phyloP scores from a whole-genome alignment of 2,888 invertebrate species.

The Dermolepida albohirtum region DNA sequence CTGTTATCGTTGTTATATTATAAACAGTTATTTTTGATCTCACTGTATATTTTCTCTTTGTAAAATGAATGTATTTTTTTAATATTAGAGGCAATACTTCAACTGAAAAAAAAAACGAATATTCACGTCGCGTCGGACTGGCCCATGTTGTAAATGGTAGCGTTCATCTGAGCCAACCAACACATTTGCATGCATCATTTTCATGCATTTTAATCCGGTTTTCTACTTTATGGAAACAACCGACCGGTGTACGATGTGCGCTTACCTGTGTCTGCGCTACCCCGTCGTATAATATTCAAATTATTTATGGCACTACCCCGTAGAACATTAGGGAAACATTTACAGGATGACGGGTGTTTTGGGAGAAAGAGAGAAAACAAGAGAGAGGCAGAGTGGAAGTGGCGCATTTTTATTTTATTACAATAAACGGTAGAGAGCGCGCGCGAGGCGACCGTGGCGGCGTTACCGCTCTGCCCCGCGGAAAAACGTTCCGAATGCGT shows the following conservation, averaged over 20 bases:
- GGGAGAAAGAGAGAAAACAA: conserved; percentile 20
- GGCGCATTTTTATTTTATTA: conserved; percentile 55
- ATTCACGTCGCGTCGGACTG: background rate
- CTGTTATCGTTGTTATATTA: too few species aligned
- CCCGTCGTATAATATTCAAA: conserved; percentile 47
- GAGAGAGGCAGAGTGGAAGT: conserved; percentile 16
- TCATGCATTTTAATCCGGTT: conserved; percentile 37
- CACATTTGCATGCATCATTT: conserved; percentile 31
- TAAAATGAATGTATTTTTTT: too few species aligned
- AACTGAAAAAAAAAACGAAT: background rate
- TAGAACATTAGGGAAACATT: conserved; percentile 58
- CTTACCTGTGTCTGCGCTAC: background rate
- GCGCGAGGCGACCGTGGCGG: conserved; percentile 52
- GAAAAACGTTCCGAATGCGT: conserved; percentile 56
- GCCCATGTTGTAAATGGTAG: conserved; percentile 12
- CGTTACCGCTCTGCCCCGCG: background rate
- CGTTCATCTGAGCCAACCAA: conserved; percentile 20
- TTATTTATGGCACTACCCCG: conserved; percentile 59
- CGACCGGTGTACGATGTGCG: background rate
- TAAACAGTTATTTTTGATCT: too few species aligned
- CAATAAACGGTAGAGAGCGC: conserved; percentile 55
- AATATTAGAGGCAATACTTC: too few species aligned
- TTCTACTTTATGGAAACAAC: conserved; percentile 49
- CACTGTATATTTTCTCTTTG: too few species aligned
- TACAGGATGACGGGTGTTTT: conserved; percentile 52